Evolutionary conservation across 2,888 invertebrate species (phyloP), one percentile per base, ranked within the genome.

Genomic region (Penaeus monodon): DNA sequence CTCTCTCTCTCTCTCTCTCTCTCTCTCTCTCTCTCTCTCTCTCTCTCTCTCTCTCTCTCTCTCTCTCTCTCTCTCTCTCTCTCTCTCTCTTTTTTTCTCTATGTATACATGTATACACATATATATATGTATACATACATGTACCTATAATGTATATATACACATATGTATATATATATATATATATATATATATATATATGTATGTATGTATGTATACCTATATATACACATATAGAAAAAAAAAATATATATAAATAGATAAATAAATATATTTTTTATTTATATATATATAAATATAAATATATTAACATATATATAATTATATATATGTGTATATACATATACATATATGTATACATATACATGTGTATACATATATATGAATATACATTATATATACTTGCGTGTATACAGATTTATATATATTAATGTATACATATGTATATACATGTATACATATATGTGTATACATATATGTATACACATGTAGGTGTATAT

Each of bases 291-390:
- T 81, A 68, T 68, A 68, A 68, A 81, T 81, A 68, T 68, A 68
- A 14, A 66, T 68, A 66, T 81, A 66, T 81, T 33, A 29, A 66
- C 68, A 66, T 81, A 38, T 81, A 38, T 81, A 66, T 81, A 66
- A 38, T 81, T 57, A 78, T 49, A 44, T 78, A 44, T 78, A 78
- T 81, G 68, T 81, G 68, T 68, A 81, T 81, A 81, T 68, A 68
- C 38, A 81, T 81, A 81, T 68, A 81, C 29, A 68, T 33, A 81
- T 33, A 66, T 81, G 38, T 33, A 81, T 68, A 81, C 68, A 33
- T 70, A 66, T 82, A 38, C 20, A 66, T 38, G 73, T 44, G 49
- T 27, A 70, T 70, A 70, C 73, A 44, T 63, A 12, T 79, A 63
- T 57, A 79, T 20, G 8, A 1, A 73, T 77, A 27, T 84, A 29